Conservation (phyloP, 2,113 vertebrate species). For the Tretioscincus oriximinensis region DNA sequence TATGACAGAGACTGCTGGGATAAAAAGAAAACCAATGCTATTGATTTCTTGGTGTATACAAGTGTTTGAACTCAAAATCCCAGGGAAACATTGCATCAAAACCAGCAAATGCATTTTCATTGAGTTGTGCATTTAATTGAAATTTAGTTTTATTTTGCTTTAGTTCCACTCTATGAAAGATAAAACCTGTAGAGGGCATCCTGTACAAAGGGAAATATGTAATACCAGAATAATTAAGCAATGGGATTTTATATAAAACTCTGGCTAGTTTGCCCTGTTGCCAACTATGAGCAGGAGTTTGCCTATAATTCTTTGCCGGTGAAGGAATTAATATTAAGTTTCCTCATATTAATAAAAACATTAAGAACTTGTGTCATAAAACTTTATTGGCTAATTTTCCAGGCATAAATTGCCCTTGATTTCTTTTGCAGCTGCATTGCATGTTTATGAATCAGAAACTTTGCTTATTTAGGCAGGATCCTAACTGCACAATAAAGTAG, state of each 20-base stretch:
- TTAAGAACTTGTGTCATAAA: constrained; percentile 58
- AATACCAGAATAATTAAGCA: neutral
- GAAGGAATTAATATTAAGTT: constrained; percentile 58
- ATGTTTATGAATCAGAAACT: constrained; percentile 58
- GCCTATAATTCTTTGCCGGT: constrained; percentile 51
- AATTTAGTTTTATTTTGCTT: neutral
- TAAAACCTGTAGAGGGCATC: neutral
- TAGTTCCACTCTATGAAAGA: neutral
- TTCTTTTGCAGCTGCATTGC: constrained; percentile 39
- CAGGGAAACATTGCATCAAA: neutral
- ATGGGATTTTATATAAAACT: neutral
- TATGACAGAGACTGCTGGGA: neutral
- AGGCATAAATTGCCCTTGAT: constrained; percentile 49
- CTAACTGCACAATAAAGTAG: constrained; percentile 30
- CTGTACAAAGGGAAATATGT: neutral
- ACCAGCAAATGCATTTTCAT: neutral
- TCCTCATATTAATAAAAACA: constrained; percentile 60
- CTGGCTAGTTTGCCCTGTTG: neutral
- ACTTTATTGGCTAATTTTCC: constrained; percentile 68
- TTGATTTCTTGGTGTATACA: neutral
- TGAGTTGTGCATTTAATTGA: neutral
- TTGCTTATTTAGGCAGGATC: constrained; percentile 4
- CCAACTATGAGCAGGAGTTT: constrained; percentile 23
- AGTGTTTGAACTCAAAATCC: neutral
- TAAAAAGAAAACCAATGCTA: neutral